phyloP scores from a whole-genome alignment of 23 tunicate genomes.

The Halocynthia roretzi region DNA sequence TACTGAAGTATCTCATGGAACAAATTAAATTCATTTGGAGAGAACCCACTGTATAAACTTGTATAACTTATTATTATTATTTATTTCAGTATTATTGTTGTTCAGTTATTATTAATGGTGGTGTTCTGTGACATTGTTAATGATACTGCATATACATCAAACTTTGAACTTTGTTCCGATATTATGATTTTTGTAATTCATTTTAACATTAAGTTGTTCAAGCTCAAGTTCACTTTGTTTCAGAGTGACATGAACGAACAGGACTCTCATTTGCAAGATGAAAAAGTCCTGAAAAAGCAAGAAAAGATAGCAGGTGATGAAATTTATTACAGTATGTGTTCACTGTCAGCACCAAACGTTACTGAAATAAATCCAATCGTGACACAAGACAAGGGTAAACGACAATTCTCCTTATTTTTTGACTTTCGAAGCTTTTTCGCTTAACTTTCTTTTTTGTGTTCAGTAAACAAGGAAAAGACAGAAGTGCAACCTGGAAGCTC shows the following conservation, averaged over 20 bases:
- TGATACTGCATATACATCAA: too few species aligned
- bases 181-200: not conserved
- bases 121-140: too few species aligned
- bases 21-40: too few species aligned
- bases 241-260: not conserved
- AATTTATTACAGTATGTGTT: constrained; percentile 6
- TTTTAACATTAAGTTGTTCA: not conserved
- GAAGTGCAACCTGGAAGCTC: not conserved
- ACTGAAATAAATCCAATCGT: not conserved
- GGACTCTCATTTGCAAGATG: not conserved
- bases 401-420: constrained; percentile 1
- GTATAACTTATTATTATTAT: too few species aligned
- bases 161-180: too few species aligned
- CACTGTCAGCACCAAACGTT: not conserved
- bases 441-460: too few species aligned
- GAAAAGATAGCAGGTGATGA: not conserved
- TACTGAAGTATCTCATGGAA: too few species aligned
- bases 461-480: too few species aligned
- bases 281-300: not conserved
- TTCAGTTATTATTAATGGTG: too few species aligned
- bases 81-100: too few species aligned
- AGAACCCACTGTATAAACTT: too few species aligned
- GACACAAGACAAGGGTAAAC: not conserved
- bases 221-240: not conserved
- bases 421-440: not conserved